Evolutionary conservation across 2,797 vertebrate species (phyloP).

Genomic region (Simalia tracyae): DNA sequence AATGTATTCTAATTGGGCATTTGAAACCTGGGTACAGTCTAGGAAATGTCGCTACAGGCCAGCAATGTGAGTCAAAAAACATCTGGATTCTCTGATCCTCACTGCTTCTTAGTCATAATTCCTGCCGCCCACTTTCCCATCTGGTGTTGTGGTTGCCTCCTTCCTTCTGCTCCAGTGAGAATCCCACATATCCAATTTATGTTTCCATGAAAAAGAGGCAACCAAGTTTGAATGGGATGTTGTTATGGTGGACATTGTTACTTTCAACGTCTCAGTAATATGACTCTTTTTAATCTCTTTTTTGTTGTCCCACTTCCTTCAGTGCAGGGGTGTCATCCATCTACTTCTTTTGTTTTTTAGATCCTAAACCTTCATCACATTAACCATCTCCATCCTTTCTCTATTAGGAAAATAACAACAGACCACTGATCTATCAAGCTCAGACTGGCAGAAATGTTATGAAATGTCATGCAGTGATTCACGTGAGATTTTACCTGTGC

Average conservation of each 20-base stretch:
- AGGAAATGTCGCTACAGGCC: neutral
- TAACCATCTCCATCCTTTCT: neutral
- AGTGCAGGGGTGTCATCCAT: neutral
- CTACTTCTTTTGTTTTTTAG: neutral
- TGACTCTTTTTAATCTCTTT: neutral
- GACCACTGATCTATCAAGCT: neutral
- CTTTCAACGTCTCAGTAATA: neutral
- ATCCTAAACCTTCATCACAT: neutral
- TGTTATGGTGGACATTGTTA: neutral
- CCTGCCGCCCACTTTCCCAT: neutral
- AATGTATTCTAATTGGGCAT: neutral
- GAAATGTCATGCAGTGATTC: neutral
- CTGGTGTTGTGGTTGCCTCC: neutral
- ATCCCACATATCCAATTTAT: neutral
- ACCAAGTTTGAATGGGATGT: neutral
- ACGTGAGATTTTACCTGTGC: neutral
- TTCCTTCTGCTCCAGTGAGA: conserved; percentile 7
- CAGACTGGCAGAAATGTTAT: neutral
- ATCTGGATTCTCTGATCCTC: conserved; percentile 15
- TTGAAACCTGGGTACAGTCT: neutral
- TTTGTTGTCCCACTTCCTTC: neutral
- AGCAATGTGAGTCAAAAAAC: conserved; percentile 2
- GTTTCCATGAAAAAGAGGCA: neutral
- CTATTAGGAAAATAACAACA: neutral
- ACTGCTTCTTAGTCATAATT: conserved; percentile 14